phyloP scores from a whole-genome alignment of 2,888 invertebrate genomes.

The Allygus modestus region DNA sequence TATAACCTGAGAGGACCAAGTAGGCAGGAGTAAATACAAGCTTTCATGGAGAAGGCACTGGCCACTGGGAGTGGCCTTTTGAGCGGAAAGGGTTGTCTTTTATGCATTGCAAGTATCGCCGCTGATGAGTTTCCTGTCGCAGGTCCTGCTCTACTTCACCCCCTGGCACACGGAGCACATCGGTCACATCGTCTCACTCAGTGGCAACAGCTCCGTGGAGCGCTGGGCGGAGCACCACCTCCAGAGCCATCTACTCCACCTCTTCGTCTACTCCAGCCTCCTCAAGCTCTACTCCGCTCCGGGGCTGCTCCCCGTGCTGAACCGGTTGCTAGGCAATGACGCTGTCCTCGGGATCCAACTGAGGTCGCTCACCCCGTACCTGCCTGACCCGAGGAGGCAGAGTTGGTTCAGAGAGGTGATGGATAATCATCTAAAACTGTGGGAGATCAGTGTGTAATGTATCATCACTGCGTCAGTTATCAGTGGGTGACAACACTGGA shows the following conservation, averaged over 20 bases:
- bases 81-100: too few relatives aligned
- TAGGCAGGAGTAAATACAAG: too few relatives aligned
- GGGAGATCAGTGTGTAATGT: conserved; percentile 90
- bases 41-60: too few relatives aligned
- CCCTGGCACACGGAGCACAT: conserved; percentile 90
- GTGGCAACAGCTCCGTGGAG: conserved; percentile 87
- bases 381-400: conserved; percentile 84
- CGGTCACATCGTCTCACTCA: conserved; percentile 81
- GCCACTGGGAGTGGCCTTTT: too few relatives aligned
- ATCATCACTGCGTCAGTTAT: too few relatives aligned
- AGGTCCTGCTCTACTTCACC: conserved; percentile 83
- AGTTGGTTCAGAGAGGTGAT: conserved; percentile 92
- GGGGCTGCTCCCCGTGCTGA: conserved; percentile 81
- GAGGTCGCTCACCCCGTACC: conserved; percentile 86
- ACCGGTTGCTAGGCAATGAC: conserved; percentile 86
- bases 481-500: too few relatives aligned
- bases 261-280: conserved; percentile 87
- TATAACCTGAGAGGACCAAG: too few relatives aligned
- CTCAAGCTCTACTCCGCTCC: conserved; percentile 87
- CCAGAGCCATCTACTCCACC: conserved; percentile 85
- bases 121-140: not conserved
- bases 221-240: conserved; percentile 85
- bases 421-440: conserved; percentile 91
- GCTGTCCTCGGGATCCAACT: conserved; percentile 89
- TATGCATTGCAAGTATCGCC: too few relatives aligned